Conservation (phyloP, 2,113 vertebrate species). For the Ptilonorhynchus violaceus region DNA sequence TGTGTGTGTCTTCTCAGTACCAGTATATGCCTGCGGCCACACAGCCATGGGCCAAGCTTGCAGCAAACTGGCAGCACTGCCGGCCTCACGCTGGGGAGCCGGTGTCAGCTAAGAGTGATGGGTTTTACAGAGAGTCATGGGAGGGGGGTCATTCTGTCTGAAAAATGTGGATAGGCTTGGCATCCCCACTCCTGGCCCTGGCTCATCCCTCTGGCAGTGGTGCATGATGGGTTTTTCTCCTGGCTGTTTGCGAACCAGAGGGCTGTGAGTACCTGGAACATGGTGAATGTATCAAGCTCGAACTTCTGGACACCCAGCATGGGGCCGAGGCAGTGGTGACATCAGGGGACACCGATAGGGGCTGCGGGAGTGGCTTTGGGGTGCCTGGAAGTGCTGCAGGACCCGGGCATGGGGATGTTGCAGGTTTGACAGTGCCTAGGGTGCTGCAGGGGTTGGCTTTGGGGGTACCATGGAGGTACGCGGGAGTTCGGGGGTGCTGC, state of each 20-base stretch:
- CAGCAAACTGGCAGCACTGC: not conserved
- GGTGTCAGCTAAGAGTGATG: not conserved
- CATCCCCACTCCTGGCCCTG: not conserved
- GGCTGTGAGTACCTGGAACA: not conserved
- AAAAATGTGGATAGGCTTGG: not conserved
- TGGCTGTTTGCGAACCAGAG: not conserved
- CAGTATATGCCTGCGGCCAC: not conserved
- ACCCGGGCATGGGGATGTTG: not conserved
- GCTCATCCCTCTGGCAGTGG: accelerated
- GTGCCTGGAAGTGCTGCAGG: not conserved
- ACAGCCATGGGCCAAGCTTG: accelerated
- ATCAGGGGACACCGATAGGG: not conserved
- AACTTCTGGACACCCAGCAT: not conserved
- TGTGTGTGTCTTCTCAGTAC: not conserved
- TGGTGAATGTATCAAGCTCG: not conserved
- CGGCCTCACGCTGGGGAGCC: accelerated
- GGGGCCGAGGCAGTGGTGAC: accelerated
- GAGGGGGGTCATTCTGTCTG: not conserved
- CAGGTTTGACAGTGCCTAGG: not conserved
- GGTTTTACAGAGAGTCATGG: not conserved
- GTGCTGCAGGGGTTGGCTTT: not conserved
- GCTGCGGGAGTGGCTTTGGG: not conserved
- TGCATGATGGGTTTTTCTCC: not conserved
- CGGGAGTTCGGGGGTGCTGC: not conserved
- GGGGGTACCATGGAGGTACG: not conserved